A percentile compares a stretch with the other conserved stretches of the same genome.
phyloP scores from a whole-genome alignment of 2,113 vertebrate genomes.

The Columba livia region DNA sequence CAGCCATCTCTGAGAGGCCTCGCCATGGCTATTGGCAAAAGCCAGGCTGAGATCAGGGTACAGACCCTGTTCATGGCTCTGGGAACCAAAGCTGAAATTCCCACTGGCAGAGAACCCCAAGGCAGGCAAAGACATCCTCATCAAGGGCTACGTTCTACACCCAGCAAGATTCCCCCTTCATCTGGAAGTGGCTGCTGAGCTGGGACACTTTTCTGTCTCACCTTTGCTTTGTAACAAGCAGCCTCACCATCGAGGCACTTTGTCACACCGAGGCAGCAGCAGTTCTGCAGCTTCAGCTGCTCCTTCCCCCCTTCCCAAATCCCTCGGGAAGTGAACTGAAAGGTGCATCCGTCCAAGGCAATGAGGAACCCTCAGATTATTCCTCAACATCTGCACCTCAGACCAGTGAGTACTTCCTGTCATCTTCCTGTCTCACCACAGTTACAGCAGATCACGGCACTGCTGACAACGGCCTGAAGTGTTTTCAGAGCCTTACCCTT shows the following conservation, averaged over 20 bases:
- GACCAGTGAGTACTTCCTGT: background rate
- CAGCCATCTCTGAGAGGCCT: background rate
- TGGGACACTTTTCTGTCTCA: background rate
- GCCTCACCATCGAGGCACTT: background rate
- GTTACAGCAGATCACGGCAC: background rate
- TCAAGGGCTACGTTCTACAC: background rate
- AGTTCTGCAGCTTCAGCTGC: background rate
- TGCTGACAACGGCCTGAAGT: accelerated
- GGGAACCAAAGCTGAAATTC: background rate
- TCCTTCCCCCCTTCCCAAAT: background rate
- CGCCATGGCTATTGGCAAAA: background rate
- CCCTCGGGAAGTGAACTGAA: background rate
- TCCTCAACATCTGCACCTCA: background rate
- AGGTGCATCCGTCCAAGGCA: background rate
- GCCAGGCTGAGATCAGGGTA: background rate
- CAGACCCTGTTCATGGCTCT: background rate
- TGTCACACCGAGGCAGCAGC: background rate
- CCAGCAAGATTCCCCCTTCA: background rate
- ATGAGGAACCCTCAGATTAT: background rate
- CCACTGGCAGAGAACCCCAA: background rate
- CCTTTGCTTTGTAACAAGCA: background rate
- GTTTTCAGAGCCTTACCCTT: background rate
- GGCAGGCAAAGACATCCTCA: background rate
- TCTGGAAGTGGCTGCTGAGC: background rate
- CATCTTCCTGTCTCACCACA: background rate